A percentile compares a stretch with the other conserved stretches of the same genome.
Evolutionary conservation across 2,888 invertebrate genomes (phyloP).

Genomic region (Cacoxenus indagator): DNA sequence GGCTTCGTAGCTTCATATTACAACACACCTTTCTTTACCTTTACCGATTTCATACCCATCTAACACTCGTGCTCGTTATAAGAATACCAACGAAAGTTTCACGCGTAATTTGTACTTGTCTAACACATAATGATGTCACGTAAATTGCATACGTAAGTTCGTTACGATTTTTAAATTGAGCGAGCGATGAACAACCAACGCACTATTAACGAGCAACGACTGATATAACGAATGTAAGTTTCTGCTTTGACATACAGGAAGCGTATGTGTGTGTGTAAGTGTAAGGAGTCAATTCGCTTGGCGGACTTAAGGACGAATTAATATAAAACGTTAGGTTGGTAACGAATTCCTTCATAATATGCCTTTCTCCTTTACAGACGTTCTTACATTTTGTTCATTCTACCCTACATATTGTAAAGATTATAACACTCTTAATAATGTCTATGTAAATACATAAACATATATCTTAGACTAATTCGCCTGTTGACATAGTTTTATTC

Average conservation of each 20-base stretch:
- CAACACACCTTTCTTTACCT: conserved; percentile 2
- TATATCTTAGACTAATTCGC: no score
- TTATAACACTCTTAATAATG: no score
- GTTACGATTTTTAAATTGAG: conserved; percentile 33
- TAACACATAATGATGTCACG: conserved; percentile 65
- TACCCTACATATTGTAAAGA: not conserved
- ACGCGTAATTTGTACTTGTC: conserved; percentile 65
- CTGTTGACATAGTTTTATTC: no score
- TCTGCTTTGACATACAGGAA: conserved; percentile 17
- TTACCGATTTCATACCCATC: conserved; percentile 27
- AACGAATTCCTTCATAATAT: conserved; percentile 1
- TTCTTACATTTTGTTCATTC: conserved; percentile 9
- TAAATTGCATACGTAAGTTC: conserved; percentile 60
- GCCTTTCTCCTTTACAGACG: not conserved
- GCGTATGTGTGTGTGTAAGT: no score
- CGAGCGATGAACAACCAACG: not conserved
- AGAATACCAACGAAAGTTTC: conserved; percentile 27
- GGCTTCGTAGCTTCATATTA: no score
- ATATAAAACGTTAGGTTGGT: conserved; percentile 54
- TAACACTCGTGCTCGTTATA: not conserved
- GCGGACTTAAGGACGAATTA: conserved; percentile 62
- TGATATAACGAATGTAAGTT: not conserved
- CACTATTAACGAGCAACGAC: conserved; percentile 1
- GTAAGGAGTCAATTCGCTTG: no score
- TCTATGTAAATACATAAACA: no score